These are phyloP conservation scores for Heliothis peltigera DNA, from an alignment of 2,888 invertebrate species.

Conservation along the genomic window DNA sequence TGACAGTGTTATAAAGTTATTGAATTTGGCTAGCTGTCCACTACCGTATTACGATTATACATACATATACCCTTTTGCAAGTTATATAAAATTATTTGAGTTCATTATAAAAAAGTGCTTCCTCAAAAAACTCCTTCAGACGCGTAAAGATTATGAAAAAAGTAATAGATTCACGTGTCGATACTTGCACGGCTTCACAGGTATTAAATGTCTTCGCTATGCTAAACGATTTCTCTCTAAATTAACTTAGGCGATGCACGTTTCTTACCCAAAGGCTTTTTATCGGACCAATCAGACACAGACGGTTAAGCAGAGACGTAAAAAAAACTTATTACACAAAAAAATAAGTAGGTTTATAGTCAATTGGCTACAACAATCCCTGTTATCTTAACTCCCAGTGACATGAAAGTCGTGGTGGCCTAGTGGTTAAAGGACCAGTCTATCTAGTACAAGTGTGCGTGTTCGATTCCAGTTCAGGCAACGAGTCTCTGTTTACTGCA, in stretches of 20 bases:
- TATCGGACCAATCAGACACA: neutral
- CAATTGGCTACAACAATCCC: no score
- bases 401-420: no score
- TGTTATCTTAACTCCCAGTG: no score
- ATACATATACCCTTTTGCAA: no score
- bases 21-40: no score
- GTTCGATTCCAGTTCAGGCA: no score
- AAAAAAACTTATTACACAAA: constrained; percentile 1
- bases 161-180: constrained; percentile 40
- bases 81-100: neutral
- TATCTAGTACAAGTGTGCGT: no score
- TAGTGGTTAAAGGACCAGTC: no score
- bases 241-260: constrained; percentile 31
- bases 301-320: neutral
- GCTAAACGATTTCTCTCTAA: constrained; percentile 28
- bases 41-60: no score
- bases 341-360: no score
- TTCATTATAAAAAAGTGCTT: neutral
- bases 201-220: constrained; percentile 45
- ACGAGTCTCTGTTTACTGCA: no score
- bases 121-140: neutral
- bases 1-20: no score
- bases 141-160: constrained; percentile 28
- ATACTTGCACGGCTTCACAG: constrained; percentile 42
- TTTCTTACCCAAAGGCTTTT: constrained; percentile 22